phyloP scores from a whole-genome alignment of 2,113 vertebrate species.

The Electrona antarctica region DNA sequence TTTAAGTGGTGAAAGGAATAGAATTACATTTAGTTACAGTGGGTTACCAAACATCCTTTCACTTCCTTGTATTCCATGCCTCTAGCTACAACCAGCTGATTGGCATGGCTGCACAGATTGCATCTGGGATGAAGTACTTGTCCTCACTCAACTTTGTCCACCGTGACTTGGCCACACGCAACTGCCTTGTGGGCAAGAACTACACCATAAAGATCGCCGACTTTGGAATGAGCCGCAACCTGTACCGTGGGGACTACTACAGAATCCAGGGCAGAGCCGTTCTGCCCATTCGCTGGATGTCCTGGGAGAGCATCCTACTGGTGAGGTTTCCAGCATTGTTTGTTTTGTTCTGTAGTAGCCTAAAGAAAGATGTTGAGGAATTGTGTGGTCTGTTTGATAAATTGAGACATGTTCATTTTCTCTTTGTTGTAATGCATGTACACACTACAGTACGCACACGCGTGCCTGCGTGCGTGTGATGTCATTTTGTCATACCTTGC shows the following conservation, averaged over 20 bases:
- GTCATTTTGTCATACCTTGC: not conserved
- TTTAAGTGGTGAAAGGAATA: no score
- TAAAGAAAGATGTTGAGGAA: not conserved
- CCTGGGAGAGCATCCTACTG: slow-evolving; percentile 97
- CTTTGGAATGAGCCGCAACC: slow-evolving; percentile 98
- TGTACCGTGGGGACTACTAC: slow-evolving; percentile 97
- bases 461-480: no score
- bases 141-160: slow-evolving; percentile 97
- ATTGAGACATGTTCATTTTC: not conserved
- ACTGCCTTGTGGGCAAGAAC: slow-evolving; percentile 94
- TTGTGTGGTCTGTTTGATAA: no score
- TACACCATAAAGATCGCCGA: slow-evolving; percentile 97
- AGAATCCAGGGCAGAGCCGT: slow-evolving; percentile 95
- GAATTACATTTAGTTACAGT: no score
- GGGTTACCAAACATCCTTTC: no score
- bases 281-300: slow-evolving; percentile 99
- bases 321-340: slow-evolving; percentile 63
- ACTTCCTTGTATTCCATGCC: no score
- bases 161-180: slow-evolving; percentile 94
- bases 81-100: slow-evolving; percentile 84
- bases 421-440: not conserved
- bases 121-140: slow-evolving; percentile 96
- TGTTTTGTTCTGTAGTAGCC: not conserved
- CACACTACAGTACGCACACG: not conserved
- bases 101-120: slow-evolving; percentile 91